Conservation (phyloP, 2,888 invertebrate genomes). For the Disparrhopalites patrizii region DNA sequence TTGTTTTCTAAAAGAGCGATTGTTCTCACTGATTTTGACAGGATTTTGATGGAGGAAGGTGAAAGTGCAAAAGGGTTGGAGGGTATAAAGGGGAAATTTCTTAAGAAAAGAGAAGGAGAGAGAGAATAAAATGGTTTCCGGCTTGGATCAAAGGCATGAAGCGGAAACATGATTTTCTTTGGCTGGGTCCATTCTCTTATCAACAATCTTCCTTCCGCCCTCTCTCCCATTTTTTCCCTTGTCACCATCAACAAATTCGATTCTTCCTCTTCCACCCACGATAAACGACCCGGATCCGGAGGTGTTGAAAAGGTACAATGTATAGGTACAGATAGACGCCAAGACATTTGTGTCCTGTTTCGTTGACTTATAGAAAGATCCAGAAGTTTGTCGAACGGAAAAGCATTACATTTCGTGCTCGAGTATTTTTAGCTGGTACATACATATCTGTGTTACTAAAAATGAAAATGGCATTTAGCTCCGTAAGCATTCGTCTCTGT, state of each 20-base stretch:
- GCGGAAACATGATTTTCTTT: slow-evolving; percentile 24
- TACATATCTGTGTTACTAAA: no score
- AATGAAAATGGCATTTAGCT: no score
- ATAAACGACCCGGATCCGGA: neutral
- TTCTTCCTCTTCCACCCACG: neutral
- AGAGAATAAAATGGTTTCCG: slow-evolving; percentile 24
- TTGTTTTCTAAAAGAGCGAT: no score
- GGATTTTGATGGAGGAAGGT: no score
- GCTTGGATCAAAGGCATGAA: slow-evolving; percentile 21
- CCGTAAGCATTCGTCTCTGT: no score
- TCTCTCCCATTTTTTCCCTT: neutral
- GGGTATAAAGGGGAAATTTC: neutral
- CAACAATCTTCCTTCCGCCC: neutral
- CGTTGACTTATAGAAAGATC: no score
- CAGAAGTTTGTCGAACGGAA: no score
- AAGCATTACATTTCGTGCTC: no score
- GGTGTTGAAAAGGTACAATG: neutral
- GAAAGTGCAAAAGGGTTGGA: neutral
- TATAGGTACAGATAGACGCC: neutral
- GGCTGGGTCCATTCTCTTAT: neutral
- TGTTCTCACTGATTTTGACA: no score
- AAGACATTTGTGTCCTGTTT: no score
- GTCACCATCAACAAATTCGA: slow-evolving; percentile 13
- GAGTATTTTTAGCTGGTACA: no score
- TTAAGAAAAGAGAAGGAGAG: no score